Evolutionary conservation across 2,113 vertebrate species (phyloP).

Genomic region (Leptobrachium ailaonicum): DNA sequence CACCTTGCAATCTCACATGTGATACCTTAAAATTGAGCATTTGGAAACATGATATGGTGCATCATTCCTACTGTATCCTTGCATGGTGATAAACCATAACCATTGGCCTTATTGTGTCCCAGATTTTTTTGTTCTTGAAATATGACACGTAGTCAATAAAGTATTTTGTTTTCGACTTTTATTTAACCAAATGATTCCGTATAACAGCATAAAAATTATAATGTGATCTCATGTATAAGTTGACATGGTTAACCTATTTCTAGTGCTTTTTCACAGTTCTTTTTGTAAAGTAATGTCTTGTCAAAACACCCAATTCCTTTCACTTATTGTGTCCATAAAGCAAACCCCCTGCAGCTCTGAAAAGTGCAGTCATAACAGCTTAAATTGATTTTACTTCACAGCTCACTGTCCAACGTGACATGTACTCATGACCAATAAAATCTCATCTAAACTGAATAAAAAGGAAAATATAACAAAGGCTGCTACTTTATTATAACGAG

Average conservation of each 20-base stretch:
- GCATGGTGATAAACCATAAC: too few species aligned
- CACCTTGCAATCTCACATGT: too few species aligned
- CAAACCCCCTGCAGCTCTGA: constrained; percentile 20
- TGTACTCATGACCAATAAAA: constrained; percentile 19
- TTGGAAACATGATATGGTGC: too few species aligned
- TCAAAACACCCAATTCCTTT: constrained; percentile 4
- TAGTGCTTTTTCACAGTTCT: background rate
- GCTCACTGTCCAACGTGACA: constrained; percentile 7
- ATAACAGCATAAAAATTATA: background rate
- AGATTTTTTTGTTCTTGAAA: too few species aligned
- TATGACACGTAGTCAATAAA: too few species aligned
- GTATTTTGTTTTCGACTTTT: too few species aligned
- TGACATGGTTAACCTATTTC: background rate
- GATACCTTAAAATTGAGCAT: too few species aligned
- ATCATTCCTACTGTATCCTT: too few species aligned
- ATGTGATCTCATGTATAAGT: background rate
- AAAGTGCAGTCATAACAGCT: constrained; percentile 23
- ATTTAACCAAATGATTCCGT: too few species aligned
- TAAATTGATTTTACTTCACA: constrained; percentile 27
- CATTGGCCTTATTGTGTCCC: too few species aligned
- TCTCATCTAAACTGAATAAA: background rate
- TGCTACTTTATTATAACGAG: too few species aligned
- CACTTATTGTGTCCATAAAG: constrained; percentile 21
- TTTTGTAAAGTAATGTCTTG: background rate
- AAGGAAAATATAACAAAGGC: too few species aligned